Evolutionary conservation across 2,888 invertebrate species (phyloP).

Genomic region (Pterostichus niger): DNA sequence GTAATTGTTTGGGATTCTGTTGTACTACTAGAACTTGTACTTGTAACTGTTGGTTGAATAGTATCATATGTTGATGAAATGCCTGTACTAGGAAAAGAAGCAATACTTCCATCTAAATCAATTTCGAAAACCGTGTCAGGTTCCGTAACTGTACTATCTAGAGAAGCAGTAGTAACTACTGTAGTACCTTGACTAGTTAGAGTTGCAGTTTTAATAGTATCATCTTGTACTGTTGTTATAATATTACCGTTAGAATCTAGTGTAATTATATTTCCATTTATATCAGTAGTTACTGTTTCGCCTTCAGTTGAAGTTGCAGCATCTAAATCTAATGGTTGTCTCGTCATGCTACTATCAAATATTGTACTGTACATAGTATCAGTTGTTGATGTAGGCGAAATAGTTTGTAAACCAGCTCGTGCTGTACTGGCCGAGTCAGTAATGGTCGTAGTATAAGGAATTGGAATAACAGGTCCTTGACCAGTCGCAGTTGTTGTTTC

Average conservation of each 20-base stretch:
- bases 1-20: not conserved
- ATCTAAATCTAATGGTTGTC: no score
- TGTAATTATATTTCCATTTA: not conserved
- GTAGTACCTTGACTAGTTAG: not conserved
- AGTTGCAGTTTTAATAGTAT: not conserved
- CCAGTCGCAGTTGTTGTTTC: no score
- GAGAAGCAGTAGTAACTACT: not conserved
- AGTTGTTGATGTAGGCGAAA: no score
- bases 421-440: no score
- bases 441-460: no score
- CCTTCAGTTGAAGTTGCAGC: no score
- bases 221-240: not conserved
- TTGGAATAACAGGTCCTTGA: no score
- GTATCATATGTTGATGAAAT: not conserved
- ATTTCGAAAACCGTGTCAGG: not conserved
- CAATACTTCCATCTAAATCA: not conserved
- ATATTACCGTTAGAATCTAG: not conserved
- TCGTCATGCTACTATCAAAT: no score
- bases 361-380: no score
- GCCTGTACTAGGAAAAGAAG: no score
- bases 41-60: not conserved
- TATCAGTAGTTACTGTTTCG: not conserved
- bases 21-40: not conserved
- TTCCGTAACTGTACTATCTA: not conserved
- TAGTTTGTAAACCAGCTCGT: no score